A percentile compares a stretch with the other conserved stretches of the same genome.
Evolutionary conservation across 1,140 invertebrate genomes (phyloP).

Genomic region (Theocolax elegans): DNA sequence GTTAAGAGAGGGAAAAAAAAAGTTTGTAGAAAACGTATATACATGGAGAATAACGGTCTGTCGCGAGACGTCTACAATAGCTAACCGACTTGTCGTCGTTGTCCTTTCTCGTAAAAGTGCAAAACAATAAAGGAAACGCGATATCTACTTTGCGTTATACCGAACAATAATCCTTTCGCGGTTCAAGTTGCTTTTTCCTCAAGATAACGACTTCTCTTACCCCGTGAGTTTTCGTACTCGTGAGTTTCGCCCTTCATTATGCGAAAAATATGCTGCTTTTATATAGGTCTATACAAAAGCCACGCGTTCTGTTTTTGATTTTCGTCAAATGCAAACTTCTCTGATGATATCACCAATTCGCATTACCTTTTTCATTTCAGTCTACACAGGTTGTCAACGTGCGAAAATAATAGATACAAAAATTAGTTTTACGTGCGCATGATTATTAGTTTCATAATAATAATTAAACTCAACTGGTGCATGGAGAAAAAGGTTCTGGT

Average conservation of each 20-base stretch:
- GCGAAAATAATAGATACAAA: too few relatives aligned
- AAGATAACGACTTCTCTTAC: conserved; percentile 6
- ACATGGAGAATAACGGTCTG: conserved; percentile 6
- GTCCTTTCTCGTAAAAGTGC: conserved; percentile 7
- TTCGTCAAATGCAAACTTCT: not conserved
- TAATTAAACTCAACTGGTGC: too few relatives aligned
- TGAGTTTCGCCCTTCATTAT: conserved; percentile 11
- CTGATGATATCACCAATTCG: too few relatives aligned
- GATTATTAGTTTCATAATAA: too few relatives aligned
- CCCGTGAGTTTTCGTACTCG: not conserved
- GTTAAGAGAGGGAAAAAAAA: not conserved
- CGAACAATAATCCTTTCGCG: conserved; percentile 17
- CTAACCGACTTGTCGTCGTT: not conserved
- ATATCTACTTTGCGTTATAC: not conserved
- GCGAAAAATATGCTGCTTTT: too few relatives aligned
- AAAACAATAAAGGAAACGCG: conserved; percentile 7
- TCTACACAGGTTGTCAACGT: too few relatives aligned
- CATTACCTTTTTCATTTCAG: not conserved
- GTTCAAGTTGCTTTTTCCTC: not conserved
- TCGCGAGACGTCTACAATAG: conserved; percentile 1
- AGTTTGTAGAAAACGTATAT: not conserved
- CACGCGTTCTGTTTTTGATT: conserved; percentile 5
- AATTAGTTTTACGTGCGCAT: too few relatives aligned
- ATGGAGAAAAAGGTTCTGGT: too few relatives aligned
- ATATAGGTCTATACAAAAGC: too few relatives aligned